Evolutionary conservation across 2,797 vertebrate species (phyloP).

Genomic region (Dryobates pubescens): DNA sequence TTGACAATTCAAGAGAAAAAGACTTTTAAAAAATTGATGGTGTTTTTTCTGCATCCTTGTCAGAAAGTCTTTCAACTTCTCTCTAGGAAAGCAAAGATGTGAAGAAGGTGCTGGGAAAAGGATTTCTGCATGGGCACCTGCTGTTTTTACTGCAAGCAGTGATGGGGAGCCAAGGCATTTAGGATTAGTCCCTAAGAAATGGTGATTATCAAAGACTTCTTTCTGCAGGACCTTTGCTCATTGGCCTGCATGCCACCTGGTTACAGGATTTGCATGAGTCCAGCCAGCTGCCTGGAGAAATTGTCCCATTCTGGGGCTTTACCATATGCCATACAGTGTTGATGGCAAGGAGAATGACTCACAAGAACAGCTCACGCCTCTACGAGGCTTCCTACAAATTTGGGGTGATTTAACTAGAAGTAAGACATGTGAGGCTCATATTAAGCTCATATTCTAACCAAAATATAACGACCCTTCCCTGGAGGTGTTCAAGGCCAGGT

Average conservation of each 20-base stretch:
- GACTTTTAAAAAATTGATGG: constrained; percentile 63
- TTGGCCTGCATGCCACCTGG: neutral
- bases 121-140: constrained; percentile 39
- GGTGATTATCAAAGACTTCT: constrained; percentile 40
- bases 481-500: too few species aligned
- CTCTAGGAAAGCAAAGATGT: constrained; percentile 44
- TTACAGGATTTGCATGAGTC: constrained; percentile 39
- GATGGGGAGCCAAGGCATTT: constrained; percentile 43
- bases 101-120: constrained; percentile 42
- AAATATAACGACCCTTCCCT: neutral
- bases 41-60: constrained; percentile 47
- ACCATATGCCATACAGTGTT: neutral
- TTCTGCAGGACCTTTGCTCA: constrained; percentile 43
- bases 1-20: constrained; percentile 63
- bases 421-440: neutral
- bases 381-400: constrained; percentile 25
- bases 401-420: constrained; percentile 1
- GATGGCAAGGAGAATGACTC: neutral
- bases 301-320: neutral
- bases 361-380: neutral
- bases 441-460: neutral
- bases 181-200: constrained; percentile 49
- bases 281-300: constrained; percentile 15
- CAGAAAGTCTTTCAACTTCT: constrained; percentile 52
- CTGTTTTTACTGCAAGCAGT: constrained; percentile 34